Evolutionary conservation across 1,140 invertebrate genomes (phyloP), one percentile per base, ranked within the genome.

Genomic region (Lucilia sericata): DNA sequence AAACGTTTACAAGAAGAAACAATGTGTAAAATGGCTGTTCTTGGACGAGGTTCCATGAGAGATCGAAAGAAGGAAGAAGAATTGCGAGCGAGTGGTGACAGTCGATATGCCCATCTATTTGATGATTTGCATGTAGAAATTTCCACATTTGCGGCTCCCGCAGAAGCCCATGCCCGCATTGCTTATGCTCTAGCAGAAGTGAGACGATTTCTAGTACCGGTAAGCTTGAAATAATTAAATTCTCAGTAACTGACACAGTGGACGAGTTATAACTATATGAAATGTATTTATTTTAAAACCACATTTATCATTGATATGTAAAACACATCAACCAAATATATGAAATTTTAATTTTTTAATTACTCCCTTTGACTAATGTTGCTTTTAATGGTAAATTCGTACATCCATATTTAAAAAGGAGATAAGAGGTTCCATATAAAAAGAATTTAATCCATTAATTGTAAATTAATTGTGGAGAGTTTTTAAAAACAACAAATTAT

Each of bases 71-170:
- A 98, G 94, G 97, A 98, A 91, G 96, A 98, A 91, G 96, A 98
- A 90, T 91, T 97, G 12, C 92, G 96, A 9, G 94, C 94, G 83
- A 95, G 95, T 34, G 95, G 95, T 17, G 97, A 98, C 90, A 95
- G 96, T 5, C 97, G 97, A 91, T 98, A 97, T 92, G 94, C 96
- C 14, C 97, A 98, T 91, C 93, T 98, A 19, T 95, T 94, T 85
- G 97, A 98, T 87, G 96, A 98, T 87, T 93, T 98, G 8, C 97
- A 98, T 92, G 96, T 98, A 0, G 95, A 97, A 91, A 96, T 98
- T 84, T 96, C 96, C 82, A 96, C 96, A 3, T 93, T 94, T 90
- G 96, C 96, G 14, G 95, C 96, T 3, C 96, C 96, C 0, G 95
- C 96, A 25, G 96, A 98, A 91, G 97, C 96, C 10, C 97, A 98